Evolutionary conservation across 1,140 invertebrate genomes (phyloP).

Genomic region (Drosophila repleta): DNA sequence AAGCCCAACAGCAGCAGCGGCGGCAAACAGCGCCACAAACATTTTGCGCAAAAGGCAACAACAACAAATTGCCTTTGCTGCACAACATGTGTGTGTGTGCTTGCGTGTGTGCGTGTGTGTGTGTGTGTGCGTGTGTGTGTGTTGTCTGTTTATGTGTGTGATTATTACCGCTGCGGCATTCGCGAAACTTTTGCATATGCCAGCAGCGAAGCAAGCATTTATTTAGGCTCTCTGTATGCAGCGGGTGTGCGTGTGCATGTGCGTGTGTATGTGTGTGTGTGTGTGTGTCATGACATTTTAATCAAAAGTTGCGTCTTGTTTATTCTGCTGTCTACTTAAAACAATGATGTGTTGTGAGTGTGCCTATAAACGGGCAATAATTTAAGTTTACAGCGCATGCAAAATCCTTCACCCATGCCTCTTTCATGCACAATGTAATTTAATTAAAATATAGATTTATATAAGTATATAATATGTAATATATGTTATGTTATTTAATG

Average conservation of each 20-base stretch:
- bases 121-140: conserved; percentile 12
- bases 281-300: conserved; percentile 60
- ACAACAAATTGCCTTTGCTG: conserved; percentile 49
- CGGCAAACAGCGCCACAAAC: conserved; percentile 53
- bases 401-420: not conserved
- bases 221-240: not conserved
- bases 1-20: conserved; percentile 3
- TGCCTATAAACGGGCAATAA: not conserved
- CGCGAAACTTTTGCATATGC: conserved; percentile 41
- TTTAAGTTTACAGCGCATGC: conserved; percentile 3
- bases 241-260: conserved; percentile 6
- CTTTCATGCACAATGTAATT: not conserved
- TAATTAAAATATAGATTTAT: not conserved
- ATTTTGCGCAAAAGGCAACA: conserved; percentile 58
- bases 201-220: conserved; percentile 9
- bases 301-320: conserved; percentile 66
- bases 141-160: conserved; percentile 25
- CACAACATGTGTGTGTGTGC: conserved; percentile 14
- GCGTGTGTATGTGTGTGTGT: conserved; percentile 6
- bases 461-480: not conserved
- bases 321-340: conserved; percentile 40
- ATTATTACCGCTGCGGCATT: conserved; percentile 60
- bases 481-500: not conserved
- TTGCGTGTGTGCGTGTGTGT: not conserved
- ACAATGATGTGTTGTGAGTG: conserved; percentile 51